Evolutionary conservation across 2,797 vertebrate species (phyloP), one percentile per base, ranked within the genome.

Genomic region (Limnodromus scolopaceus): DNA sequence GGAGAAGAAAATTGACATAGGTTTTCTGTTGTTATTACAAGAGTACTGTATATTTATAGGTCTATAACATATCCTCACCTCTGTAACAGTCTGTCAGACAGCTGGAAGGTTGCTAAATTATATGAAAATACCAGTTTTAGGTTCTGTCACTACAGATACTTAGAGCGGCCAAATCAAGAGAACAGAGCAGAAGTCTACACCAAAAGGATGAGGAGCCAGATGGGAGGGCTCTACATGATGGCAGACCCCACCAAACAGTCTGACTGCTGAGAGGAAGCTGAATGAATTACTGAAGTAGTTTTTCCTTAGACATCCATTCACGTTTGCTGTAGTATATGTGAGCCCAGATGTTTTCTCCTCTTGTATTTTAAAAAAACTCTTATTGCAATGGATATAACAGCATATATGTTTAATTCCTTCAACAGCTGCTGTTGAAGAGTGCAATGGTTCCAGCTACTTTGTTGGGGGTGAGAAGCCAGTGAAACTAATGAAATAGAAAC

Each of bases 41-140:
- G 34, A 74, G 14, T 49, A 27, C 83, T 83, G 13, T 69, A 4
- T 82, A 78, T 90, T 91, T 93, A 41, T 84, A 93, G 45, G 48
- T 66, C 70, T 94, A 16, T 57, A 96, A 89, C 64, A 83, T 80
- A 80, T 61, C 78, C 53, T 94, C 84, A 96, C 96, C 96, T 96
- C 87, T 95, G 81, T 71, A 92, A 76, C 93, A 96, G 69, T 46
- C 92, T 96, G 91, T 74, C 75, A 95, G 93, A 49, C 91, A 96
- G 84, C 89, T 95, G 92, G 65, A 87, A 93, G 61, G 30, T 80
- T 93, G 87, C 79, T 91, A 85, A 92, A 95, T 87, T 87, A 68
- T 43, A 89, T 3, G 0, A 97, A 95, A 97, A 94, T 57, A 95
- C 38, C 87, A 93, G 76, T 68, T 96, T 93, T 91, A 84, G 7